Percentiles rank a stretch among this genome's conserved stretches.
These are phyloP conservation scores for Rhabdophis nuchalis DNA, from an alignment of 2,797 vertebrate genomes.

Conservation along the genomic window DNA sequence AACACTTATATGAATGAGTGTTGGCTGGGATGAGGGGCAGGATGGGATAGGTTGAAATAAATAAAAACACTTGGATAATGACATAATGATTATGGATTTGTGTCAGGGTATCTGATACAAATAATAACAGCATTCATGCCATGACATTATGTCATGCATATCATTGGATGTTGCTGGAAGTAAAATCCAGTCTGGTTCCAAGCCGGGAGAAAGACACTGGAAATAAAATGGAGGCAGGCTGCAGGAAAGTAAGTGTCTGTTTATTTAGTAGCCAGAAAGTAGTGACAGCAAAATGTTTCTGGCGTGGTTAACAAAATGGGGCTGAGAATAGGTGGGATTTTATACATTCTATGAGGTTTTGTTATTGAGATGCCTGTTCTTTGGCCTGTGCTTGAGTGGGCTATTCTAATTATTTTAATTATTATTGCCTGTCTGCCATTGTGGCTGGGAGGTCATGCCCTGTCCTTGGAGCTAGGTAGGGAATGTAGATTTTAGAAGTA, in stretches of 20 bases:
- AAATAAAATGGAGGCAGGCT: too few relatives aligned
- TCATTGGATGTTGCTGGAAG: background rate
- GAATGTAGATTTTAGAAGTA: background rate
- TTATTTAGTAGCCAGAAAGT: too few relatives aligned
- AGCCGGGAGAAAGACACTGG: too few relatives aligned
- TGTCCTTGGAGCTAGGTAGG: background rate
- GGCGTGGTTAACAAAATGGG: too few relatives aligned
- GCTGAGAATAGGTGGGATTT: too few relatives aligned
- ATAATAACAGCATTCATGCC: background rate
- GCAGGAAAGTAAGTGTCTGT: too few relatives aligned
- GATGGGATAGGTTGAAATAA: background rate
- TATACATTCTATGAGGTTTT: too few relatives aligned
- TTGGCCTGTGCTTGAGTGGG: too few relatives aligned
- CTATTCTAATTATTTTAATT: background rate
- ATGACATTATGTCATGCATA: background rate
- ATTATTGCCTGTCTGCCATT: background rate
- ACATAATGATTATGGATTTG: background rate
- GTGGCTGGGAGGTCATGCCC: background rate
- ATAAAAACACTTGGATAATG: background rate
- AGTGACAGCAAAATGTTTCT: too few relatives aligned
- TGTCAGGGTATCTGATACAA: background rate
- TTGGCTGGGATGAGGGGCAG: background rate
- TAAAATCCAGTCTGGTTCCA: too few relatives aligned
- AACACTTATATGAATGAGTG: background rate
- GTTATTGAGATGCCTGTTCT: too few relatives aligned